phyloP scores from a whole-genome alignment of 2,888 invertebrate genomes.

The Heliconius charithonia region DNA sequence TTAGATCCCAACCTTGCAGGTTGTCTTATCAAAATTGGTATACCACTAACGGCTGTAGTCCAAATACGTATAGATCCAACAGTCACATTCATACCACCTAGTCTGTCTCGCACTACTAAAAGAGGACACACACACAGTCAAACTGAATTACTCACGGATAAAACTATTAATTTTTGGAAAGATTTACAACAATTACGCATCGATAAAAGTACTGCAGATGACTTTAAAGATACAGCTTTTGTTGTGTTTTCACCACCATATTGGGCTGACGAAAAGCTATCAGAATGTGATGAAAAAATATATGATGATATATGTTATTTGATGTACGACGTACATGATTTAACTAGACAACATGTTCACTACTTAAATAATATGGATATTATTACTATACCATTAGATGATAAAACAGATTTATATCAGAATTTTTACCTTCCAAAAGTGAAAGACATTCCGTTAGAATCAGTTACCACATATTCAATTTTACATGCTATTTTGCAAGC shows the following conservation, averaged over 20 bases:
- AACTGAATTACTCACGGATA: slow-evolving; percentile 65
- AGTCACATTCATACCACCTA: slow-evolving; percentile 60
- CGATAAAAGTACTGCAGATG: slow-evolving; percentile 57
- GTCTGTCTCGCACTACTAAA: slow-evolving; percentile 62
- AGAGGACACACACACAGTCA: slow-evolving; percentile 74
- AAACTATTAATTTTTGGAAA: slow-evolving; percentile 70
- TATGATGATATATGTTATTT: slow-evolving; percentile 80
- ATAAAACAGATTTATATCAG: slow-evolving; percentile 49
- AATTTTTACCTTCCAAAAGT: slow-evolving; percentile 58
- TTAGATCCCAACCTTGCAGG: slow-evolving; percentile 64
- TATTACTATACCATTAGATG: slow-evolving; percentile 60
- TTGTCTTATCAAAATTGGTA: slow-evolving; percentile 67
- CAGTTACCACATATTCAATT: slow-evolving; percentile 66
- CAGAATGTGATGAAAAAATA: slow-evolving; percentile 68
- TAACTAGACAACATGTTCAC: slow-evolving; percentile 73
- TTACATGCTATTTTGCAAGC: slow-evolving; percentile 67
- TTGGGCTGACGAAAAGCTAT: slow-evolving; percentile 60
- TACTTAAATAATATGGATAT: slow-evolving; percentile 78
- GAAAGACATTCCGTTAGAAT: slow-evolving; percentile 66
- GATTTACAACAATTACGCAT: slow-evolving; percentile 68
- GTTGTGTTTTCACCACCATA: slow-evolving; percentile 74
- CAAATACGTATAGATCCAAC: slow-evolving; percentile 69
- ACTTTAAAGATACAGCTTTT: slow-evolving; percentile 74
- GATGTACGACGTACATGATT: slow-evolving; percentile 82
- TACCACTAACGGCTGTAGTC: slow-evolving; percentile 71